Conservation (phyloP, 2,888 invertebrate species). For the Cosmia trapezina region DNA sequence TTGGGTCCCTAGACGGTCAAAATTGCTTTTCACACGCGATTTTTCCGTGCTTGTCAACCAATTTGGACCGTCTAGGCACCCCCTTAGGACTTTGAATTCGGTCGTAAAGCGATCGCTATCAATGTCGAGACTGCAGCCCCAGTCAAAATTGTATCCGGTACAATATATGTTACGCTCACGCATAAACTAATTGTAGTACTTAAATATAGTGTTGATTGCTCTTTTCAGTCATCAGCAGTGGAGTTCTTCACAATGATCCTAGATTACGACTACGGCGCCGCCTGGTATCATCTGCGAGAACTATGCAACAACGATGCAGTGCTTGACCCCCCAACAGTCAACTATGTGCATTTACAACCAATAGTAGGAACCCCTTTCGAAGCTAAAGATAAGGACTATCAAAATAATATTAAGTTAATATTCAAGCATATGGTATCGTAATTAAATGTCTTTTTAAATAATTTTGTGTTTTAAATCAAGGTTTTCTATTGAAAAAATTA, state of each 20-base stretch:
- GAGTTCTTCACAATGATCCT: constrained; percentile 88
- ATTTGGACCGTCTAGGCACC: too few species aligned
- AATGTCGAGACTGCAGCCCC: too few species aligned
- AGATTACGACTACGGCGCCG: constrained; percentile 83
- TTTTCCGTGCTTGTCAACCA: too few species aligned
- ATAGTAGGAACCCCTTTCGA: constrained; percentile 76
- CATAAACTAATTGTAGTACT: background rate
- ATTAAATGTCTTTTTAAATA: constrained; percentile 52
- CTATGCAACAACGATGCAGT: constrained; percentile 75
- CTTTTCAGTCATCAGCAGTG: constrained; percentile 86
- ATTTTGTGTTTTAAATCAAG: constrained; percentile 20
- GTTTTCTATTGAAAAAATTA: constrained; percentile 60
- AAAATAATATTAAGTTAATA: constrained; percentile 78
- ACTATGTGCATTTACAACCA: constrained; percentile 65
- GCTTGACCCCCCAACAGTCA: constrained; percentile 68
- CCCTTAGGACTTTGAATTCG: too few species aligned
- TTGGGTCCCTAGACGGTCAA: too few species aligned
- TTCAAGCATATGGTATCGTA: constrained; percentile 70
- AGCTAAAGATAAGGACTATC: constrained; percentile 72
- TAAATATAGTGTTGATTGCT: constrained; percentile 9
- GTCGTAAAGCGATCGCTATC: too few species aligned
- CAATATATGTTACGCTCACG: background rate
- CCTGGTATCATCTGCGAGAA: constrained; percentile 79
- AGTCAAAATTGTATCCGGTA: too few species aligned
- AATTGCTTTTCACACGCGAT: too few species aligned